Base-by-base conservation (phyloP, 2,113 vertebrate genomes). In the Falco punctatus region DNA sequence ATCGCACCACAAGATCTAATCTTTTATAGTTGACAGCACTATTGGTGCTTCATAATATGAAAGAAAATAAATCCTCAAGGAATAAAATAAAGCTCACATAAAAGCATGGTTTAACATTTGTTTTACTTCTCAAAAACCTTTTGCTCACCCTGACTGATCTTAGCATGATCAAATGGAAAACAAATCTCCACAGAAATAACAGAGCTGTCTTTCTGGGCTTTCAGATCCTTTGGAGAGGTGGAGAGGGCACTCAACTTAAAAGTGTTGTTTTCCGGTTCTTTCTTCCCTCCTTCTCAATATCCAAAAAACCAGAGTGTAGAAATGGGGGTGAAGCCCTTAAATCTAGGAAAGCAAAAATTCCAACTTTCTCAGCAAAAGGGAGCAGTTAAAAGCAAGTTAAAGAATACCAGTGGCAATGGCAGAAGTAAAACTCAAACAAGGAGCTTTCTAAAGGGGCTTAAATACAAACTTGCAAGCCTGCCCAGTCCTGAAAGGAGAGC, bases 81-180 rank as follows among this genome's bases (percentile, higher is more conserved):
- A 27, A 84, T 82, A 79, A 81, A 72, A 81, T 62, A 81, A 89
- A 92, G 24, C 59, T 80, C 64, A 83, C 62, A 88, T 92, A 87
- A 92, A 95, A 96, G 55, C 67, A 42, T 66, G 15, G 70, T 95
- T 95, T 94, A 93, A 96, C 87, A 96, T 96, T 86, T 94, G 54
- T 83, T 96, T 95, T 95, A 87, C 46, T 71, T 90, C 70, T 86
- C 78, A 86, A 71, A 88, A 58, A 93, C 70, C 69, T 96, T 95
- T 96, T 94, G n/a, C 65, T 87, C 81, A 80, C 46, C 72, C 51
- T 90, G 81, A 69, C 54, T 95, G 90, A 95, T 86, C 88, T 91
- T 80, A 94, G 52, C n/a, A 38, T 78, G 81, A 94, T 96, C 90
- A 97, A 95, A 96, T 81, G 59, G 70, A 91, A 96, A 95, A 92